phyloP scores from a whole-genome alignment of 2,113 vertebrate genomes.

The Microcebus murinus region DNA sequence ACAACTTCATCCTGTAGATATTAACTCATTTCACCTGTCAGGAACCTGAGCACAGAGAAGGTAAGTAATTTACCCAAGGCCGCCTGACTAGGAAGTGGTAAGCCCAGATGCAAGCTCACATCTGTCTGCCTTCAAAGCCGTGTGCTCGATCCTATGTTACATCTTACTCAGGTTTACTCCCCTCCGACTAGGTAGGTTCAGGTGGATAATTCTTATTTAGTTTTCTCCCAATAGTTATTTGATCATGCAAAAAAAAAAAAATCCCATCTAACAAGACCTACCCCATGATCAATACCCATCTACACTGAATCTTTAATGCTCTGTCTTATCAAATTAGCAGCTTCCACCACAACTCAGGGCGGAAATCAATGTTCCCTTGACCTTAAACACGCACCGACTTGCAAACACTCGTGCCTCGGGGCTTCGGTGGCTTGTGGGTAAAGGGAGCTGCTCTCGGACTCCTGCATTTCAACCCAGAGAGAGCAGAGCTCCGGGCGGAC shows the following conservation, averaged over 20 bases:
- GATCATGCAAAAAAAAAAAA: slow-evolving; percentile 63
- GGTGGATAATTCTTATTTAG: slow-evolving; percentile 19
- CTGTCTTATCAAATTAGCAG: slow-evolving; percentile 73
- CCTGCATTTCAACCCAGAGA: rapidly evolving
- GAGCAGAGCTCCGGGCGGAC: background rate
- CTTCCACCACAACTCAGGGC: slow-evolving; percentile 69
- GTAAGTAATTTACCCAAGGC: background rate
- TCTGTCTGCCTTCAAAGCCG: background rate
- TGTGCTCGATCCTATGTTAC: background rate
- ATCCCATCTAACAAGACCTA: slow-evolving; percentile 67
- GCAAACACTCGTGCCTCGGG: background rate
- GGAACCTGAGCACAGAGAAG: background rate
- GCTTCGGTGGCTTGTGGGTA: background rate
- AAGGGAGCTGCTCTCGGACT: background rate
- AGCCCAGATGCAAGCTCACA: background rate
- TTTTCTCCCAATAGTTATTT: slow-evolving; percentile 73
- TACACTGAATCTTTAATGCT: slow-evolving; percentile 73
- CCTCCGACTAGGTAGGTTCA: background rate
- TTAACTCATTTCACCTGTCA: background rate
- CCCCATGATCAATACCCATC: slow-evolving; percentile 59
- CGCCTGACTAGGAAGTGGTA: background rate
- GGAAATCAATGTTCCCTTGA: slow-evolving; percentile 65
- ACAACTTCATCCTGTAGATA: background rate
- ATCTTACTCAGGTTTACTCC: slow-evolving; percentile 13
- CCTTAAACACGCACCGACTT: slow-evolving; percentile 56